Conservation (phyloP, 2,888 invertebrate genomes). For the Thera britannica region DNA sequence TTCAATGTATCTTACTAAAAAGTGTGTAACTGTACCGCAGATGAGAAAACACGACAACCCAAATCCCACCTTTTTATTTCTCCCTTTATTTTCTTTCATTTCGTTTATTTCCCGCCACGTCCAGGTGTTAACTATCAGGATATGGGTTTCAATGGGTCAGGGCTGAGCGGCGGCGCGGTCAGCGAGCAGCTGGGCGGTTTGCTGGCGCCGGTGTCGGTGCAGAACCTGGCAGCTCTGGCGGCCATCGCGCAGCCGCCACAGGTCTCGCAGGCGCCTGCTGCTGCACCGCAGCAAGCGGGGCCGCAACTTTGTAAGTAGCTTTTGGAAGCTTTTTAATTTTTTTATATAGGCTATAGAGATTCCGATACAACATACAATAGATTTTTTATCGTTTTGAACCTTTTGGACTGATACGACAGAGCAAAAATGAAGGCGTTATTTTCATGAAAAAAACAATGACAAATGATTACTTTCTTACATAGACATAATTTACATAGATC, state of each 20-base stretch:
- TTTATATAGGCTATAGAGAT: background rate
- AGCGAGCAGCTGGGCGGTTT: constrained; percentile 94
- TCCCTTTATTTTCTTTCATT: constrained; percentile 23
- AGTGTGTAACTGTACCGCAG: background rate
- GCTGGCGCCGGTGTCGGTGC: constrained; percentile 93
- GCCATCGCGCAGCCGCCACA: constrained; percentile 89
- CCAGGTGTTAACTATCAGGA: constrained; percentile 82
- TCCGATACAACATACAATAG: background rate
- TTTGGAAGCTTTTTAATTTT: background rate
- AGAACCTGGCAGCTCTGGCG: constrained; percentile 95
- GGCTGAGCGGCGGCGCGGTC: constrained; percentile 70
- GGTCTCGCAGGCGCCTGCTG: constrained; percentile 79
- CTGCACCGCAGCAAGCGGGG: constrained; percentile 63
- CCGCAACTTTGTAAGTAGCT: constrained; percentile 77
- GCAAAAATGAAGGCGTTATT: background rate
- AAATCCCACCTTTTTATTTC: constrained; percentile 23
- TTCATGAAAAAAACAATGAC: too few species aligned
- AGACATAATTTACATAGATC: too few species aligned
- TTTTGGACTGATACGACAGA: background rate
- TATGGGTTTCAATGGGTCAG: constrained; percentile 83
- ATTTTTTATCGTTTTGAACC: background rate
- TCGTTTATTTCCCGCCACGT: constrained; percentile 24
- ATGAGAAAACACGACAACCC: constrained; percentile 20
- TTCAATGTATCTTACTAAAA: too few species aligned
- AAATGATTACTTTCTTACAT: too few species aligned